A percentile compares a stretch with the other conserved stretches of the same genome.
These are phyloP conservation scores for Noctua pronuba DNA, from an alignment of 2,888 invertebrate genomes.

Conservation along the genomic window DNA sequence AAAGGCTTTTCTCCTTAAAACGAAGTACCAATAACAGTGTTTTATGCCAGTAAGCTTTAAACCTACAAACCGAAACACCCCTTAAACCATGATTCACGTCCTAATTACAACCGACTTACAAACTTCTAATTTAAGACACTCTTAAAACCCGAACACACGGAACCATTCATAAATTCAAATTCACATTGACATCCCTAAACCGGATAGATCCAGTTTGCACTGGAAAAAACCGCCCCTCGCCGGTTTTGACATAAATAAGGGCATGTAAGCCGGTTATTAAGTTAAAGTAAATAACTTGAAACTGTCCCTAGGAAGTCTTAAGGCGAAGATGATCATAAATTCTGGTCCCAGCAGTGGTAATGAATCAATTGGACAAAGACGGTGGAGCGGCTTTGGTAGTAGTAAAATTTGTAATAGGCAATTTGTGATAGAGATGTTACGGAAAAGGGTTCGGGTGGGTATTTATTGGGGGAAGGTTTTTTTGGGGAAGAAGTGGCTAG, in stretches of 20 bases:
- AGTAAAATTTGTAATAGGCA: constrained; percentile 58
- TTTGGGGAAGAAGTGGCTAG: neutral
- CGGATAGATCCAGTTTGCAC: constrained; percentile 65
- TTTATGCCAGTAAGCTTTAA: neutral
- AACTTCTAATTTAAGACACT: constrained; percentile 59
- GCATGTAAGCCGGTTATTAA: constrained; percentile 75
- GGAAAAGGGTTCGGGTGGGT: constrained; percentile 41
- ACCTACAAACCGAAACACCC: constrained; percentile 2
- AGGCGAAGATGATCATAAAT: constrained; percentile 66
- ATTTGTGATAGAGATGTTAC: constrained; percentile 57
- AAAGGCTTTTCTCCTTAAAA: neutral
- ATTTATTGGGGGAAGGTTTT: constrained; percentile 33
- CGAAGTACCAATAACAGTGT: neutral
- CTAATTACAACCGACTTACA: constrained; percentile 51
- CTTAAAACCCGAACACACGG: constrained; percentile 50
- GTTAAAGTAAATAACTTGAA: constrained; percentile 77
- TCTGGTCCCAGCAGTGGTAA: constrained; percentile 59
- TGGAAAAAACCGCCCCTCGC: constrained; percentile 66
- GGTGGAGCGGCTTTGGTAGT: constrained; percentile 50
- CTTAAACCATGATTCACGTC: constrained; percentile 33
- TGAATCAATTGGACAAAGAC: constrained; percentile 65
- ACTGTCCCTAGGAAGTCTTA: constrained; percentile 68
- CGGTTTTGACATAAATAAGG: constrained; percentile 72
- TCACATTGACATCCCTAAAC: constrained; percentile 65
- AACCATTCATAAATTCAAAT: constrained; percentile 68